Conservation (phyloP, 2,888 invertebrate species). For the Periphyllus acericola region DNA sequence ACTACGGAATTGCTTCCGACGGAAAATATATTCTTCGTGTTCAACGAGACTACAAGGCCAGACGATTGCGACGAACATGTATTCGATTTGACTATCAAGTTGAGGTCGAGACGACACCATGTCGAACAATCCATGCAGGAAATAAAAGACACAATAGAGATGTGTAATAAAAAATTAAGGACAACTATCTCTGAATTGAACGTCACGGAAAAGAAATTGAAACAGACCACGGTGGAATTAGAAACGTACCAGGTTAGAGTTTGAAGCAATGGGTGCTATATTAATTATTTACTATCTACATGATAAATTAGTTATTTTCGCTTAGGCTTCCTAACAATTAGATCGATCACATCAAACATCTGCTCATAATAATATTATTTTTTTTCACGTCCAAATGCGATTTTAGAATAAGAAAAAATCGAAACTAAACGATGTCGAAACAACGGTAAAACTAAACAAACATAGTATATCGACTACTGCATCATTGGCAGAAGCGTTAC, state of each 20-base stretch:
- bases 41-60: constrained; percentile 79
- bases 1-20: not conserved
- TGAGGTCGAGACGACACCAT: constrained; percentile 73
- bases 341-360: not conserved
- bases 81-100: constrained; percentile 75
- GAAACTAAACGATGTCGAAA: constrained; percentile 80
- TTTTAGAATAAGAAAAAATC: constrained; percentile 77
- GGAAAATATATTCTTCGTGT: constrained; percentile 63
- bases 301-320: not conserved
- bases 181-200: constrained; percentile 57
- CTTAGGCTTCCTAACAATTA: not conserved
- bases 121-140: constrained; percentile 74
- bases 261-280: not conserved
- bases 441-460: constrained; percentile 76
- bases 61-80: constrained; percentile 76
- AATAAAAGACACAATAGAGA: constrained; percentile 71
- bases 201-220: not conserved
- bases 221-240: not conserved
- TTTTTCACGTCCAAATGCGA: not conserved
- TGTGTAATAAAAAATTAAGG: constrained; percentile 73
- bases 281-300: not conserved
- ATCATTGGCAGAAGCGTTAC: not conserved
- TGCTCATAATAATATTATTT: not conserved
- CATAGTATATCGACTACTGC: constrained; percentile 70
- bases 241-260: not conserved